Conservation (phyloP, 1,140 invertebrate species). For the Bombus balteatus region DNA sequence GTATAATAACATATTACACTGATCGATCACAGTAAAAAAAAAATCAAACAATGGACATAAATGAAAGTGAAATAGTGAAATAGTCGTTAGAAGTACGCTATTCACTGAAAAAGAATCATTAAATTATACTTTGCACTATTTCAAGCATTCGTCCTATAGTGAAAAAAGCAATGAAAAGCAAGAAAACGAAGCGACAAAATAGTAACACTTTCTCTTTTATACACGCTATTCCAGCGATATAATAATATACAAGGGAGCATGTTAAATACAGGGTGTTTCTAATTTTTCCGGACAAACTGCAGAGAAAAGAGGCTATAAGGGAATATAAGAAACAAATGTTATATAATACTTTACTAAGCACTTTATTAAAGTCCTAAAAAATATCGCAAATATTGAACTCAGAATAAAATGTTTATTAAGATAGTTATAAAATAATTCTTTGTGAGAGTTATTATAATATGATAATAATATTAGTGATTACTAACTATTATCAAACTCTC, state of each 20-base stretch:
- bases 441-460: neutral
- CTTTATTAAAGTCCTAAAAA: neutral
- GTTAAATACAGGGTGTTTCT: neutral
- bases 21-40: neutral
- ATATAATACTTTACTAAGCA: neutral
- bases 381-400: neutral
- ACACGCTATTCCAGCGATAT: neutral
- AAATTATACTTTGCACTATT: neutral
- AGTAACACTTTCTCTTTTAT: neutral
- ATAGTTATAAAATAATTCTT: neutral
- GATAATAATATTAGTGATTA: neutral
- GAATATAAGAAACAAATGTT: neutral
- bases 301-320: neutral
- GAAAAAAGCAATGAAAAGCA: neutral
- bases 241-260: neutral
- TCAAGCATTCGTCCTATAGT: neutral
- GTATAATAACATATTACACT: neutral
- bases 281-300: neutral
- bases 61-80: neutral
- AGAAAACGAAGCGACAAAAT: neutral
- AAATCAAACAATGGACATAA: neutral
- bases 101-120: neutral
- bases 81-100: too few species aligned
- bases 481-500: neutral
- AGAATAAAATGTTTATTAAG: neutral